These are phyloP conservation scores for Sisor rabdophorus DNA, from an alignment of 2,113 vertebrate genomes.

Conservation along the genomic window DNA sequence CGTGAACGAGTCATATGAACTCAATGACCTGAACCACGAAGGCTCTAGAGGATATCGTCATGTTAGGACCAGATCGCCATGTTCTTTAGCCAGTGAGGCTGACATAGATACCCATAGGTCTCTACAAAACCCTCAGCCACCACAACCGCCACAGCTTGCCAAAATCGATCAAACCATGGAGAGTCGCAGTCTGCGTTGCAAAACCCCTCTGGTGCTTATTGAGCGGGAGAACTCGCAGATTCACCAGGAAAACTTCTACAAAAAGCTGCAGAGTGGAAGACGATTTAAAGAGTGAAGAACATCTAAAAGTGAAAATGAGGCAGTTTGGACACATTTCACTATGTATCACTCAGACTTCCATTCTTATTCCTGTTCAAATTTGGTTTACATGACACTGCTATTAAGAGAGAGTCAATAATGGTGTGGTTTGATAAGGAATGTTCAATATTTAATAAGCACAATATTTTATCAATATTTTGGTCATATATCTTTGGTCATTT, in stretches of 20 bases:
- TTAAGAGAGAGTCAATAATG: conserved; percentile 9
- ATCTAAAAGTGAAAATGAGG: conserved; percentile 29
- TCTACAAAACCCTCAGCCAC: conserved; percentile 1
- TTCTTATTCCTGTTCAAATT: conserved; percentile 21
- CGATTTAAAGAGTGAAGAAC: conserved; percentile 75
- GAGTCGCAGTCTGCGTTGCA: conserved; percentile 71
- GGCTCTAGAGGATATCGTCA: conserved; percentile 67
- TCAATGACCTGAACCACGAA: conserved; percentile 72
- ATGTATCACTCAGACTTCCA: conserved; percentile 33
- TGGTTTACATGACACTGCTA: conserved; percentile 16
- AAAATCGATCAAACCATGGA: conserved; percentile 65
- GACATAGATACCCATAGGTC: conserved; percentile 58
- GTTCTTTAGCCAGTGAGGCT: conserved; percentile 68
- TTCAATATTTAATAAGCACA: conserved; percentile 40
- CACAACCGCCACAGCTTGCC: conserved; percentile 44
- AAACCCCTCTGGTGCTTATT: conserved; percentile 63
- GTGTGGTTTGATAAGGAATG: conserved; percentile 4
- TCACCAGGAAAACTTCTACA: conserved; percentile 79
- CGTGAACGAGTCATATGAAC: conserved; percentile 66
- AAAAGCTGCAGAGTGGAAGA: conserved; percentile 73
- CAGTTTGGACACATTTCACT: conserved; percentile 19
- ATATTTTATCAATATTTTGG: conserved; percentile 15
- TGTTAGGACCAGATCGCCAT: conserved; percentile 68
- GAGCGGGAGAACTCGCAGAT: conserved; percentile 56
- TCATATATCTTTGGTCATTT: conserved; percentile 39